Percentiles rank a stretch among this genome's conserved stretches.
phyloP scores from a whole-genome alignment of 92 coral and sea anemone genomes.

The Palythoa heliodiscus region DNA sequence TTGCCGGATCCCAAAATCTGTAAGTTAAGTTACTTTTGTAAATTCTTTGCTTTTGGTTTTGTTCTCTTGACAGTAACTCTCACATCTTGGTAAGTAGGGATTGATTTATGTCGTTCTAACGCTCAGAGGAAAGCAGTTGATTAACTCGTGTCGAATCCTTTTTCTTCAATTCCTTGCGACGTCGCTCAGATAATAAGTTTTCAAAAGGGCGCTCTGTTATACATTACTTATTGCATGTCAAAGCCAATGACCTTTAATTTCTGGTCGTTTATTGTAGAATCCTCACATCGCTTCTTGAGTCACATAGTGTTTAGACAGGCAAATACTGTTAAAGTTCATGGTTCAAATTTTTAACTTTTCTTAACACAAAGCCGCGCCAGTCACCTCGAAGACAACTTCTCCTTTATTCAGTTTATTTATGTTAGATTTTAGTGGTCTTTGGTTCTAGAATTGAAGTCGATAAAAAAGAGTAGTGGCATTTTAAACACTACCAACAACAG shows the following conservation, averaged over 20 bases:
- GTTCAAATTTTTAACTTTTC: neutral
- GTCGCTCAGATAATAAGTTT: neutral
- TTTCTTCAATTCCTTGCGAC: neutral
- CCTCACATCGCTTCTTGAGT: neutral
- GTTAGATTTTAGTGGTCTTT: neutral
- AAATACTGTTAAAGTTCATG: neutral
- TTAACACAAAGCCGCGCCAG: neutral
- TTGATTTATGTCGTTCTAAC: neutral
- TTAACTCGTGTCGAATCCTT: too few relatives aligned
- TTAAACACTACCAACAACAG: too few relatives aligned
- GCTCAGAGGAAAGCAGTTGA: neutral
- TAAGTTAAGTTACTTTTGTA: neutral
- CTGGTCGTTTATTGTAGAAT: neutral
- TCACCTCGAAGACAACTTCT: neutral
- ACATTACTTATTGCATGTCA: neutral
- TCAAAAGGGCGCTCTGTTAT: neutral
- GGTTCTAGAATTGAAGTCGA: too few relatives aligned
- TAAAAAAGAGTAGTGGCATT: too few relatives aligned
- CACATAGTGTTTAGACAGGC: neutral
- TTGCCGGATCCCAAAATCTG: constrained; percentile 9
- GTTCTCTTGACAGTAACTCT: neutral
- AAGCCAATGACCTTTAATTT: neutral
- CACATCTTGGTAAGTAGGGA: neutral
- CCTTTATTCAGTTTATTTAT: neutral
- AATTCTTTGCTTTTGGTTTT: neutral